Conservation (phyloP, 2,888 invertebrate species). For the Dinocampus coccinellae region DNA sequence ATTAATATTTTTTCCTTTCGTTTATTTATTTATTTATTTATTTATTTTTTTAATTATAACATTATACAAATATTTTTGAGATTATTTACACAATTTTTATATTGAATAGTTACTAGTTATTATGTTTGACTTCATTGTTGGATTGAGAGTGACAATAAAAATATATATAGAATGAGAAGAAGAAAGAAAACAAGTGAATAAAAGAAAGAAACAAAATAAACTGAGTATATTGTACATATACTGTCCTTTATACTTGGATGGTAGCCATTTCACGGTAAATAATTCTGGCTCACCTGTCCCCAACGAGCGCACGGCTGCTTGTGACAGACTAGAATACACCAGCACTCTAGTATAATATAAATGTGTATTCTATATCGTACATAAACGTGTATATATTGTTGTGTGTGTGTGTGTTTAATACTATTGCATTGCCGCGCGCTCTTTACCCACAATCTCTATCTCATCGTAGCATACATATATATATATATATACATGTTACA, state of each 20-base stretch:
- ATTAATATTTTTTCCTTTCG: no score
- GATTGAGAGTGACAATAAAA: background rate
- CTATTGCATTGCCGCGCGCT: conserved; percentile 23
- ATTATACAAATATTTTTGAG: no score
- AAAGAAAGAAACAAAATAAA: background rate
- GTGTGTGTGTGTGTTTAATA: background rate
- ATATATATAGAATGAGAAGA: background rate
- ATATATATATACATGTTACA: conserved; percentile 31
- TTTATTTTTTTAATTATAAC: no score
- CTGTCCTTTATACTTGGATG: background rate
- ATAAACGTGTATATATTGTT: background rate
- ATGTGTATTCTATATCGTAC: conserved; percentile 7
- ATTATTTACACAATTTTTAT: no score
- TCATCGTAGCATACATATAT: conserved; percentile 26
- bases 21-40: no score
- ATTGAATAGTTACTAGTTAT: no score
- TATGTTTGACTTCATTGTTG: background rate
- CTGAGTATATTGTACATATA: background rate
- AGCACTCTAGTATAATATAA: conserved; percentile 1
- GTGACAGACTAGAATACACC: conserved; percentile 46
- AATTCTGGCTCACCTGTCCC: conserved; percentile 47
- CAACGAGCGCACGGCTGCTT: conserved; percentile 43
- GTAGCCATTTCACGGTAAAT: conserved; percentile 47
- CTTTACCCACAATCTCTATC: conserved; percentile 25
- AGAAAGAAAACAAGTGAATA: no score